These are phyloP conservation scores for Remorina albescens DNA, from an alignment of 2,797 vertebrate genomes.

Conservation along the genomic window DNA sequence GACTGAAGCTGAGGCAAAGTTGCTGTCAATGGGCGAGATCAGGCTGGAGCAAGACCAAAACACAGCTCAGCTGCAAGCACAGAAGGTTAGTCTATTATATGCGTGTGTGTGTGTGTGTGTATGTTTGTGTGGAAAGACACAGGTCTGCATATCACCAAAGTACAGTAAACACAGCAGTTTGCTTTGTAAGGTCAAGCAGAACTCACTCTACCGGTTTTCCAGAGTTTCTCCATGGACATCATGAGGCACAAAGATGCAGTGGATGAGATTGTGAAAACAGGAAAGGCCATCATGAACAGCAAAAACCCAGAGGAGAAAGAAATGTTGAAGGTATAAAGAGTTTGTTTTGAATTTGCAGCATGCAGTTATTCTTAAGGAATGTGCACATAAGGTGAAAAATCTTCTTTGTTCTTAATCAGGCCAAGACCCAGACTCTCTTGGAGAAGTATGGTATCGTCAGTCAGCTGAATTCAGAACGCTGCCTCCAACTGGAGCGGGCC, in stretches of 20 bases:
- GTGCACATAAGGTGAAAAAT: not conserved
- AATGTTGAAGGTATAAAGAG: conserved; percentile 85
- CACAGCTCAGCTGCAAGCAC: conserved; percentile 92
- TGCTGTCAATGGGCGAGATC: conserved; percentile 92
- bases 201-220: conserved; percentile 63
- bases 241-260: conserved; percentile 96
- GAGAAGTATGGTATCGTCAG: conserved; percentile 90
- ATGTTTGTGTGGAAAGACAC: conserved; percentile 33
- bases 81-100: conserved; percentile 89
- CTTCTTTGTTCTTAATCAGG: conserved; percentile 78
- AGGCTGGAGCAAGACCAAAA: conserved; percentile 96
- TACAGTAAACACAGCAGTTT: conserved; percentile 51
- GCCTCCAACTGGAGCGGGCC: conserved; percentile 93
- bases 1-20: conserved; percentile 90
- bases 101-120: conserved; percentile 1
- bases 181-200: conserved; percentile 35
- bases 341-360: not conserved
- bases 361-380: not conserved
- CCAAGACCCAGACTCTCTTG: conserved; percentile 87
- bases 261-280: conserved; percentile 93
- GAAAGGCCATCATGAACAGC: conserved; percentile 88
- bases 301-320: conserved; percentile 92
- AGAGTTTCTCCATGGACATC: conserved; percentile 98
- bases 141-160: conserved; percentile 31
- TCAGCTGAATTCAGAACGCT: conserved; percentile 95